These are phyloP conservation scores for Phalanger gymnotis DNA, from an alignment of 2,797 vertebrate genomes.

Conservation along the genomic window DNA sequence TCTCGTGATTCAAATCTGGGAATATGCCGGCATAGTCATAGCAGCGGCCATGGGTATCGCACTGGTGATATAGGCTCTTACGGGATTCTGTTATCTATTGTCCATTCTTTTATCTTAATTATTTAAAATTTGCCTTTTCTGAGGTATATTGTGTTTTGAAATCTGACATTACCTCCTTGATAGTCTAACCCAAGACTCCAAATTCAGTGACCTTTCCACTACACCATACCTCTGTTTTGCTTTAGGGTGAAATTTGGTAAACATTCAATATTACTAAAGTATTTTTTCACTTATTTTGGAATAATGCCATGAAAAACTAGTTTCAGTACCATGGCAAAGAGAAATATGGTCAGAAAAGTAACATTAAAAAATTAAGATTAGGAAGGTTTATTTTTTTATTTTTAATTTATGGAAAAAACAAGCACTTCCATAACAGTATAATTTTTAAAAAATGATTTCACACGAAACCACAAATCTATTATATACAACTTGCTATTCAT, in stretches of 20 bases:
- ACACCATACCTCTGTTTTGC: not conserved
- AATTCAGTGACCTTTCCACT: not conserved
- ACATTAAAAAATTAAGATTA: not conserved
- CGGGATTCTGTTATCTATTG: not conserved
- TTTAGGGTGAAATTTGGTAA: not conserved
- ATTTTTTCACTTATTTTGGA: not conserved
- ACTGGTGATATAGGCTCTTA: too few species aligned
- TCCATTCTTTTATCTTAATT: not conserved
- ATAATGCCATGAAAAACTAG: not conserved
- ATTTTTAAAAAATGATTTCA: too few species aligned
- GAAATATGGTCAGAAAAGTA: not conserved
- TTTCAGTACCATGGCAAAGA: not conserved
- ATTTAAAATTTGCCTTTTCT: not conserved
- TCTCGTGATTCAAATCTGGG: too few species aligned
- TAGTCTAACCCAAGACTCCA: not conserved
- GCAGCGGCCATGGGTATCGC: too few species aligned
- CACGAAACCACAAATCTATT: too few species aligned
- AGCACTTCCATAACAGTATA: too few species aligned
- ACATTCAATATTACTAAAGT: not conserved
- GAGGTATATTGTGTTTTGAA: not conserved
- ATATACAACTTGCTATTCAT: too few species aligned
- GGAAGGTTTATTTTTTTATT: too few species aligned
- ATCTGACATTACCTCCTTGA: not conserved
- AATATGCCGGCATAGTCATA: too few species aligned
- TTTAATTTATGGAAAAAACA: too few species aligned